Evolutionary conservation across 2,888 invertebrate genomes (phyloP).

Genomic region (Eudemis profundana): DNA sequence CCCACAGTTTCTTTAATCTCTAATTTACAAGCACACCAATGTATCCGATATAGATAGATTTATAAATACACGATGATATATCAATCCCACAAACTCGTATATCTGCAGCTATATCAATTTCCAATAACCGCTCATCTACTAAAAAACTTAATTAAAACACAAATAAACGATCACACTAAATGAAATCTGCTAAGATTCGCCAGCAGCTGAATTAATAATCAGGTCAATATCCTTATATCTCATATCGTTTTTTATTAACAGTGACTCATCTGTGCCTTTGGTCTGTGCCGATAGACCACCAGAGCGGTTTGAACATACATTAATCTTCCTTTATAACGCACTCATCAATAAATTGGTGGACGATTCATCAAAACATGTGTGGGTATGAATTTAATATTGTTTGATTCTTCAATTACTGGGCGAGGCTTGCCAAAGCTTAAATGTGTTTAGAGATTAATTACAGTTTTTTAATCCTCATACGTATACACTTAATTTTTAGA

Average conservation of each 20-base stretch:
- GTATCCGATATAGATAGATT: background rate
- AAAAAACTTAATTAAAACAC: background rate
- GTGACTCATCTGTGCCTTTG: slow-evolving; percentile 10
- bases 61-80: slow-evolving; percentile 14
- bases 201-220: background rate
- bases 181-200: background rate
- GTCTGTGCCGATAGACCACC: slow-evolving; percentile 53
- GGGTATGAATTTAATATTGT: background rate
- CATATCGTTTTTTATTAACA: background rate
- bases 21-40: background rate
- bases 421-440: background rate
- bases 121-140: background rate
- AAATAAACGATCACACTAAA: background rate
- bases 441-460: background rate
- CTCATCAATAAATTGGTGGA: slow-evolving; percentile 58
- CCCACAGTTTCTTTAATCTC: background rate
- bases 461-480: too few species aligned
- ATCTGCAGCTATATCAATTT: background rate
- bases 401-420: background rate
- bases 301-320: slow-evolving; percentile 56
- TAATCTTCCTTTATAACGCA: slow-evolving; percentile 58
- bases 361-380: slow-evolving; percentile 35
- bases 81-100: background rate
- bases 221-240: background rate
- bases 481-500: too few species aligned